A percentile compares a stretch with the other conserved stretches of the same genome.
These are phyloP conservation scores for Pseudanteris insignis DNA, from an alignment of 2,888 invertebrate species.

Conservation along the genomic window DNA sequence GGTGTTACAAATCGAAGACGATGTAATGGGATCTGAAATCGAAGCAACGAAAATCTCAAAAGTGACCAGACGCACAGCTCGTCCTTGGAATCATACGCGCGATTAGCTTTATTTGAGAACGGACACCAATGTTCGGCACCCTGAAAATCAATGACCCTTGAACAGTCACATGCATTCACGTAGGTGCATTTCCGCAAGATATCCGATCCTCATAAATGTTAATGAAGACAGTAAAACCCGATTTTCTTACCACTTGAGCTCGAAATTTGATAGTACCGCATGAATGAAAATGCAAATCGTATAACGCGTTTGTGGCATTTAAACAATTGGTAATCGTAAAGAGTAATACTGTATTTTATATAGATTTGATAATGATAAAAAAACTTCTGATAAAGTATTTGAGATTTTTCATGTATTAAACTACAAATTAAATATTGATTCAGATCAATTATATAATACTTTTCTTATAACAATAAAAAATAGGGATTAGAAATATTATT, in stretches of 20 bases:
- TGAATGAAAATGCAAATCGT: too few species aligned
- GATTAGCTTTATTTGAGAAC: slow-evolving; percentile 62
- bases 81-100: slow-evolving; percentile 49
- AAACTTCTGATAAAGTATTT: too few species aligned
- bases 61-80: slow-evolving; percentile 56
- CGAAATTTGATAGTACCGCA: slow-evolving; percentile 1
- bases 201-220: slow-evolving; percentile 24
- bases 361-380: too few species aligned
- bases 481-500: too few species aligned
- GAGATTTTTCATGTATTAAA: too few species aligned
- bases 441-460: too few species aligned
- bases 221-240: slow-evolving; percentile 25
- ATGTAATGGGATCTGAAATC: slow-evolving; percentile 34
- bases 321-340: too few species aligned
- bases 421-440: too few species aligned
- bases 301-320: too few species aligned
- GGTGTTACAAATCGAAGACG: slow-evolving; percentile 25
- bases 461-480: too few species aligned
- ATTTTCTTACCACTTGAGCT: slow-evolving; percentile 23
- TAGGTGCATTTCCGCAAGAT: slow-evolving; percentile 27
- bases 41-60: slow-evolving; percentile 42
- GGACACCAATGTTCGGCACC: slow-evolving; percentile 52
- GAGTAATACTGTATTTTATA: too few species aligned
- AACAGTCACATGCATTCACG: slow-evolving; percentile 34
- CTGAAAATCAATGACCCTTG: slow-evolving; percentile 55